Percentiles rank a stretch among this genome's conserved stretches.
phyloP scores from a whole-genome alignment of 2,797 vertebrate genomes.

The Columba guinea region DNA sequence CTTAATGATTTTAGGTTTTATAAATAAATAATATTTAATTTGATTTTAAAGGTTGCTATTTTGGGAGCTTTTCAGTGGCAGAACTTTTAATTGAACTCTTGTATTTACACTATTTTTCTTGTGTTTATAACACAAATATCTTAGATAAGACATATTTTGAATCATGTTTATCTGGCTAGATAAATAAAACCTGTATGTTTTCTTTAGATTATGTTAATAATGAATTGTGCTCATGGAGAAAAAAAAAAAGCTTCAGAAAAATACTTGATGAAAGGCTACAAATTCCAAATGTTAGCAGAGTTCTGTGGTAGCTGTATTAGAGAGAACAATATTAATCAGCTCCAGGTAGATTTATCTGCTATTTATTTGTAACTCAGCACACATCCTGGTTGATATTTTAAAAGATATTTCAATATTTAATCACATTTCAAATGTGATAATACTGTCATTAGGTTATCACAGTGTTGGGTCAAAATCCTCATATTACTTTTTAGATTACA shows the following conservation, averaged over 20 bases:
- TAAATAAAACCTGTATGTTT: neutral
- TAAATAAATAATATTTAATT: neutral
- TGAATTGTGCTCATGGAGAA: neutral
- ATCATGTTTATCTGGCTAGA: neutral
- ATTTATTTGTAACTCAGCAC: neutral
- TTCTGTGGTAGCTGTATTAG: neutral
- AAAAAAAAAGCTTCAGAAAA: neutral
- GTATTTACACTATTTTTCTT: neutral
- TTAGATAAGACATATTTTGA: neutral
- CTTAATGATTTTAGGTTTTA: neutral
- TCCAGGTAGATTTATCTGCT: neutral
- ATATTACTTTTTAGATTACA: neutral
- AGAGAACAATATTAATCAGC: neutral
- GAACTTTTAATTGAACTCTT: neutral
- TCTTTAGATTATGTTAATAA: neutral
- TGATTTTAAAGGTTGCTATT: neutral
- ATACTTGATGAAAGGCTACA: neutral
- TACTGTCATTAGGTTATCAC: neutral
- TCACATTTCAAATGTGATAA: neutral
- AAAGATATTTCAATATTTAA: neutral
- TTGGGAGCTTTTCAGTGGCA: neutral
- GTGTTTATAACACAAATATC: neutral
- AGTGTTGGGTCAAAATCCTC: neutral
- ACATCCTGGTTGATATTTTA: neutral
- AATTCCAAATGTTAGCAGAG: neutral